Evolutionary conservation across 2,888 invertebrate species (phyloP), one percentile per base, ranked within the genome.

Genomic region (Hemaris fuciformis): DNA sequence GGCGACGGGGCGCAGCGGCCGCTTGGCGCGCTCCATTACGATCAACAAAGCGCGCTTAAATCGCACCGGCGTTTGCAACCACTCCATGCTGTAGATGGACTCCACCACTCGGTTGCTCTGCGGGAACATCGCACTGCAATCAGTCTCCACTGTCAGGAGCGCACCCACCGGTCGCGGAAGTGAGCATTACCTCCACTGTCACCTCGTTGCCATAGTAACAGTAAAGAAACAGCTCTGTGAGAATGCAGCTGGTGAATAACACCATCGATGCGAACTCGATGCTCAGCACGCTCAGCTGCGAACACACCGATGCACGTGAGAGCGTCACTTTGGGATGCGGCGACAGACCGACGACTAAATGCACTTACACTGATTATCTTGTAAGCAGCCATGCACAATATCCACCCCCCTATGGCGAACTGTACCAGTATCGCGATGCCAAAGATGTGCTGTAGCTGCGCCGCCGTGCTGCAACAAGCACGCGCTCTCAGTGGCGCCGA

Each of bases 201-300:
- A 94, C 87, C 74, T 93, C 93, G 72, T 94, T 94, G 7, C 94
- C 94, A 70, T 88, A 93, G 82, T 91, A 94, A 75, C 94, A 94
- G 75, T 93, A 93, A 1, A 94, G 79, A 66, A 93, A 92, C 69
- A 94, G 80, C 78, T 94, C 93, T 7, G 91, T 84, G 18, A 94
- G 79, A 75, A 94, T 93, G 73, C 94, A 94, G 56, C 77, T 74
- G 63, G 93, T 90, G 77, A 94, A 94, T 13, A 93, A 79, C 0
- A 85, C 76, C 88, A 93, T 92, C 8, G 94, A 93, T 1, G 90
- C 84, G 63, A 94, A 93, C 76, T 93, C 91, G 46, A 91, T 72
- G 71, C 87, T 91, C 56, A 83, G 62, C 57, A 85, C 72, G 62
- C 67, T 77, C 67, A 90, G 61, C 89, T 90, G 77, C 31, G 72